Evolutionary conservation across 2,113 vertebrate species (phyloP).

Genomic region (Pantherophis guttatus): DNA sequence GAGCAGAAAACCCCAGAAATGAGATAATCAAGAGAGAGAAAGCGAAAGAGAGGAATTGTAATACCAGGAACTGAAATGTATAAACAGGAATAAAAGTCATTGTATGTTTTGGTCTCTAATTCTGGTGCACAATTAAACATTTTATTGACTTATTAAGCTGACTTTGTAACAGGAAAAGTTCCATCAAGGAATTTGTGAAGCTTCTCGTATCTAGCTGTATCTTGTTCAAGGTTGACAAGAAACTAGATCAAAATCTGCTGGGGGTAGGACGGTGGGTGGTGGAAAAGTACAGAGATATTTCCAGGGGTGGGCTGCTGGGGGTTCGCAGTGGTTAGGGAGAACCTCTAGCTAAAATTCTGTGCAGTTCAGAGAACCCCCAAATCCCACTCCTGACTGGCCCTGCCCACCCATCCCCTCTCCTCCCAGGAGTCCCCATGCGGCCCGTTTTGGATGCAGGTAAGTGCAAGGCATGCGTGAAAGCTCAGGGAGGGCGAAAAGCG

Average conservation of each 20-base stretch:
- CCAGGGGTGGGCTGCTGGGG: too few relatives aligned
- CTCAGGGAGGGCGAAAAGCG: too few relatives aligned
- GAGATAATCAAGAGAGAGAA: not conserved
- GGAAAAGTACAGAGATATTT: not conserved
- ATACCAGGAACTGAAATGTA: not conserved
- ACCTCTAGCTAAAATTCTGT: too few relatives aligned
- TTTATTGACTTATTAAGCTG: slow-evolving; percentile 23
- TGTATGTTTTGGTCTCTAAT: slow-evolving; percentile 2
- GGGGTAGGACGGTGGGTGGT: not conserved
- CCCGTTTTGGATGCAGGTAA: too few relatives aligned
- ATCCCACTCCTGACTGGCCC: too few relatives aligned
- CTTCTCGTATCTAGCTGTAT: not conserved
- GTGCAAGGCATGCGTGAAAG: too few relatives aligned
- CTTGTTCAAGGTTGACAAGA: not conserved
- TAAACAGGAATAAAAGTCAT: not conserved
- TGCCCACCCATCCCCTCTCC: too few relatives aligned
- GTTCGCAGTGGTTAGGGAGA: too few relatives aligned
- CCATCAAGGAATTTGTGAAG: slow-evolving; percentile 24
- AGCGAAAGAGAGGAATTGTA: not conserved
- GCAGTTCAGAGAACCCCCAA: too few relatives aligned
- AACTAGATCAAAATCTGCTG: not conserved
- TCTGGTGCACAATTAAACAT: not conserved
- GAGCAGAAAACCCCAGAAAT: not conserved
- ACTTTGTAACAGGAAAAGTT: slow-evolving; percentile 13
- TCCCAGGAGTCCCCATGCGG: too few relatives aligned